phyloP scores from a whole-genome alignment of 2,888 invertebrate genomes.

The Balanococcus diminutus region DNA sequence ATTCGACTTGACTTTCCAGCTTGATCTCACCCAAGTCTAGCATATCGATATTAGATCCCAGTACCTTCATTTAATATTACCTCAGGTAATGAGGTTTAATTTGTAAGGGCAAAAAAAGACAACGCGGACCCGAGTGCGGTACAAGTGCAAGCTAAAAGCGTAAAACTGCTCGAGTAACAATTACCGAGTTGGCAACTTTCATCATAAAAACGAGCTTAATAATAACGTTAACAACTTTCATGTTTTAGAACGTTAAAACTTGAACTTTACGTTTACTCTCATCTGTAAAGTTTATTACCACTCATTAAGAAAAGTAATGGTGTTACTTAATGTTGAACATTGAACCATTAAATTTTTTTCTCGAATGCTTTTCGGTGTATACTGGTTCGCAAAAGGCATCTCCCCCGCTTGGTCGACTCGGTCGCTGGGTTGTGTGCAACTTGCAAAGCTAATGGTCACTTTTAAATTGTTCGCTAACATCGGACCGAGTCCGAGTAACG shows the following conservation, averaged over 20 bases:
- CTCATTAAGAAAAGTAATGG: slow-evolving; percentile 47
- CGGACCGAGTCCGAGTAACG: not conserved
- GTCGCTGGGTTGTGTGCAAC: not conserved
- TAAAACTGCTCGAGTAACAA: slow-evolving; percentile 38
- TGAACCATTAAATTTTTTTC: slow-evolving; percentile 42
- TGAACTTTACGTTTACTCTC: slow-evolving; percentile 44
- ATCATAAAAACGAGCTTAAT: slow-evolving; percentile 44
- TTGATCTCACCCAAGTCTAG: not conserved
- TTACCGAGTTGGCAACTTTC: slow-evolving; percentile 47
- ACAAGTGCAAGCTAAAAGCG: slow-evolving; percentile 16
- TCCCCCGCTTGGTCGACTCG: not conserved
- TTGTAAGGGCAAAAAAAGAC: not conserved
- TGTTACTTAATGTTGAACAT: slow-evolving; percentile 47
- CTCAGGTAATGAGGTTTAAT: not conserved
- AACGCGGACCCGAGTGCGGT: not conserved
- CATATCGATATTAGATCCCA: not conserved
- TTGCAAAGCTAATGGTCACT: not conserved
- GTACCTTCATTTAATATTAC: not conserved
- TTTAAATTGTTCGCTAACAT: not conserved
- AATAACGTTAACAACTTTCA: slow-evolving; percentile 48
- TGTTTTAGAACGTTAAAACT: slow-evolving; percentile 47
- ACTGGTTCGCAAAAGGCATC: not conserved
- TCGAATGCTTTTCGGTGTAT: slow-evolving; percentile 4
- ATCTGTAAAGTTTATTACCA: slow-evolving; percentile 51
- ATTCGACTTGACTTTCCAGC: not conserved